Base-by-base conservation (phyloP, 2,888 invertebrate species). In the Eupithecia abbreviata region DNA sequence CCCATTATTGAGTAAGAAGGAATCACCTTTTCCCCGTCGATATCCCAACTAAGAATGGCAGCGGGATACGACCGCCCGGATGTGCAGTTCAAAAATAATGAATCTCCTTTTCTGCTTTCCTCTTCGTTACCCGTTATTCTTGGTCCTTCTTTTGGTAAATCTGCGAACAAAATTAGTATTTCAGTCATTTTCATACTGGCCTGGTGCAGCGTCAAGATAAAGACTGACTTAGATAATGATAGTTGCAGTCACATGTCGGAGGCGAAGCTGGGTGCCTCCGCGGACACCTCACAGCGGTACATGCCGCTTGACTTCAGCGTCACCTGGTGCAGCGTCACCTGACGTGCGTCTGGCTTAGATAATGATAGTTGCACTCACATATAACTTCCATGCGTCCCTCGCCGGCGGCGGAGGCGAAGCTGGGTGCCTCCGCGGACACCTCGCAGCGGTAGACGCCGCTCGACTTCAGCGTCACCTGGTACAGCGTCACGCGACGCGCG, bases 341-440 rank as follows among this genome's bases (percentile, higher is more conserved):
- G 96, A 84, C 96, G 95, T 86, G 96, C 96, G 88, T 97, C 96
- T 43, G 97, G 97, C 42, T 42, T 41, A 13, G 42, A 13, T 66
- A 49, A 15, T 70, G 43, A 47, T 49, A 42, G 55, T 71, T 9
- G 47, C 7, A 97, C 97, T 97, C 96, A 97, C 97, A 97, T 85
- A 97, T 96, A 86, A 97, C 97, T 93, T 97, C 97, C 97, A 97
- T 96, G 86, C 96, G 95, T 51, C 97, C 97, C 90, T 97, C 97
- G 71, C 96, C 97, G 81, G 97, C 96, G 0, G 96, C 97, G 10
- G 97, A 97, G 4, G 96, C 96, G 87, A 97, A 97, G 82, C 97
- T 97, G 9, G 97, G 97, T 71, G 97, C 97, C 90, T 97, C 97
- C 1, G 97, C 97, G 43, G 97, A 97, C 76, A 97, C 97, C 90